Evolutionary conservation across 2,113 vertebrate genomes (phyloP), one percentile per base, ranked within the genome.

Genomic region (Psittacara wagleri): DNA sequence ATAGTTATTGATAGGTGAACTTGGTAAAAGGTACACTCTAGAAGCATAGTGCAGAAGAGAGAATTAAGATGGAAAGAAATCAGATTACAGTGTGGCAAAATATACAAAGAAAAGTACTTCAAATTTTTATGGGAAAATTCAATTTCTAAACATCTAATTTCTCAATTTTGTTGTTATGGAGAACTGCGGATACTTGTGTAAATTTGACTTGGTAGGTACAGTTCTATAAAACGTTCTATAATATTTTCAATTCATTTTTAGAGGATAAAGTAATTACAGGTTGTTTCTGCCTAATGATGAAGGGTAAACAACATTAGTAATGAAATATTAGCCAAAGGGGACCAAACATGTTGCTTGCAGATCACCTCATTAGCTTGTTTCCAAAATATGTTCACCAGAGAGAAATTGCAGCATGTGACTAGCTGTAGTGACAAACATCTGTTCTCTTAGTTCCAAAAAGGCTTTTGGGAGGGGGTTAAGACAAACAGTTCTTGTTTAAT

Each of bases 371-470:
- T 96, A 97, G 79, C 55, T 95, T 86, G 69, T 83, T 97, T 94
- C 86, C 92, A 95, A 96, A 97, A 96, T 92, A 82, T 66, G 90
- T 81, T 97, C 91, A 94, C 48, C 62, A 92, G 92, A 94, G 83
- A 88, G 57, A 95, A 97, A 97, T 67, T 63, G 61, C 91, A 79
- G 93, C 95, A 95, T 54, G 64, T 96, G 97, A 97, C 96, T 92
- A 95, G 76, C 91, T 90, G 94, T 92, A 97, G 97, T 98, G 98
- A 97, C 95, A 97, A 97, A 98, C 98, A 98, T 98, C 98, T 99
- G 98, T 96, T 98, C 89, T 95, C 96, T 95, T 89, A 96, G 77
- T 96, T 97, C 97, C 92, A 97, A 97, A 97, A 98, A 97, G 97
- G 95, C 97, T 97, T 96, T 86, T 78, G 98, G 98, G 98, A 98